phyloP scores from a whole-genome alignment of 2,888 invertebrate species.

The Hydrotaea diabolus region DNA sequence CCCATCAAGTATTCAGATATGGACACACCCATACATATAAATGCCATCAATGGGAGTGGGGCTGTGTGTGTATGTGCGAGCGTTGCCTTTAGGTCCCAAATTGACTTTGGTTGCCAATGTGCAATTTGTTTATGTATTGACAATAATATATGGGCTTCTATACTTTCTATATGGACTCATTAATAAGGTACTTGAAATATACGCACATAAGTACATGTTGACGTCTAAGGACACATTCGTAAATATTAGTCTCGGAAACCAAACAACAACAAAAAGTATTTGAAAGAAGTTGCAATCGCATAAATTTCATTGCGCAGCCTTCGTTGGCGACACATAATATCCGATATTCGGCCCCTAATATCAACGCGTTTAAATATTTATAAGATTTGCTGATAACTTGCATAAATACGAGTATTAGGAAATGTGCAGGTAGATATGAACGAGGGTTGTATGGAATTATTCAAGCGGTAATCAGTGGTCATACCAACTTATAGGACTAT shows the following conservation, averaged over 20 bases:
- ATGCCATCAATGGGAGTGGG: too few relatives aligned
- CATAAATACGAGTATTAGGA: too few relatives aligned
- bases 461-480: too few relatives aligned
- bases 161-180: conserved; percentile 13
- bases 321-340: background rate
- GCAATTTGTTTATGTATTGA: conserved; percentile 32
- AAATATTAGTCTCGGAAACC: conserved; percentile 8
- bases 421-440: too few relatives aligned
- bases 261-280: background rate
- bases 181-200: conserved; percentile 2
- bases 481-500: too few relatives aligned
- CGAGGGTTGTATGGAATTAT: too few relatives aligned
- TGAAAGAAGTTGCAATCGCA: background rate
- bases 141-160: conserved; percentile 22
- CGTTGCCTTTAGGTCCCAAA: background rate
- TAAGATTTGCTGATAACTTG: too few relatives aligned
- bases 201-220: background rate
- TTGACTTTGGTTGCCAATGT: background rate
- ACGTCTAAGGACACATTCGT: background rate
- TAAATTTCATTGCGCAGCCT: conserved; percentile 4
- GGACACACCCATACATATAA: background rate
- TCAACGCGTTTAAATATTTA: background rate
- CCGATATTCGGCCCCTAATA: background rate
- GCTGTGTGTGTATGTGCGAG: background rate
- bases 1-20: background rate